These are phyloP conservation scores for Lithobates sylvaticus DNA, from an alignment of 2,797 vertebrate species.

Conservation along the genomic window DNA sequence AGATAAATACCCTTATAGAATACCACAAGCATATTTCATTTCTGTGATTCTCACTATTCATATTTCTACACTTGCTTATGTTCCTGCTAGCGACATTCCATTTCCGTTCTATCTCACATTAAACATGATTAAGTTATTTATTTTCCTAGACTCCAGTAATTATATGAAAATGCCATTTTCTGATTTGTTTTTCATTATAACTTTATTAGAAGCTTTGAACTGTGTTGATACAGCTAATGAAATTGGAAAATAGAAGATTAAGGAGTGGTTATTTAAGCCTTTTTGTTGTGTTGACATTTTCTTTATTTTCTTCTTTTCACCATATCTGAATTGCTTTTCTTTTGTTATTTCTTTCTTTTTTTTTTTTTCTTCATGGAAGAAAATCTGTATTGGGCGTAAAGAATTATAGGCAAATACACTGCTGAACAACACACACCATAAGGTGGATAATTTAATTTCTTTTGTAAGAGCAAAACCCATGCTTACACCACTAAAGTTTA, in stretches of 20 bases:
- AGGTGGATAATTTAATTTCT: no score
- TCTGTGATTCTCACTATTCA: background rate
- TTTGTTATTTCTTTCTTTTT: no score
- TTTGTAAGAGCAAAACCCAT: no score
- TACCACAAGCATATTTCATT: conserved; percentile 25
- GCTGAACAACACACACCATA: no score
- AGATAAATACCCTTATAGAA: conserved; percentile 12
- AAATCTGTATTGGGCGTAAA: no score
- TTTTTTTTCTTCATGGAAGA: no score
- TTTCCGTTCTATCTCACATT: conserved; percentile 1
- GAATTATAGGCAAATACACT: no score
- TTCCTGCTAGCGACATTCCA: background rate
- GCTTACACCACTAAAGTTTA: no score
- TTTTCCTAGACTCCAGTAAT: conserved; percentile 15
- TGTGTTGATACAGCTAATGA: background rate
- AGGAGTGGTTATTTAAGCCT: background rate
- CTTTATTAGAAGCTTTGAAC: conserved; percentile 2
- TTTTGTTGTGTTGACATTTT: no score
- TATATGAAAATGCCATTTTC: background rate
- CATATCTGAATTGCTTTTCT: no score
- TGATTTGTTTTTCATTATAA: background rate
- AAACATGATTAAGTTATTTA: conserved; percentile 26
- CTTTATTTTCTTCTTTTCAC: no score
- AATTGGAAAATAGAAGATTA: background rate
- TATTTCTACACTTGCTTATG: background rate